Evolutionary conservation across 2,888 invertebrate genomes (phyloP).

Genomic region (Abrostola triplasia): DNA sequence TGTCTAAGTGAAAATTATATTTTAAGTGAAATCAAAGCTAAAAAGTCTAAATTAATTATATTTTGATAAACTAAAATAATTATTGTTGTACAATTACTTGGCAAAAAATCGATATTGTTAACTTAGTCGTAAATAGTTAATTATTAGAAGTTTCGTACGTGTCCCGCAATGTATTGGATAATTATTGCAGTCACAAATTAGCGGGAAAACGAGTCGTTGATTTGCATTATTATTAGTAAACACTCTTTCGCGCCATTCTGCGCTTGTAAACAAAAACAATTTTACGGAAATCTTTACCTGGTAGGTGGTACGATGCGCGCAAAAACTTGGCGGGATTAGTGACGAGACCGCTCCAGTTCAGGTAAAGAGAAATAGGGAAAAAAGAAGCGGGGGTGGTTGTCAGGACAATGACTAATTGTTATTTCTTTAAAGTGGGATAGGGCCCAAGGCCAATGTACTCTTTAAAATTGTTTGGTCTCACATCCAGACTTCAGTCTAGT

Average conservation of each 20-base stretch:
- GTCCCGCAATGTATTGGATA: conserved; percentile 21
- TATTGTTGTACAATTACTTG: too few relatives aligned
- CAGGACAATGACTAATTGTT: conserved; percentile 74
- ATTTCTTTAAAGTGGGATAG: conserved; percentile 74
- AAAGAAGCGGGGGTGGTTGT: conserved; percentile 61
- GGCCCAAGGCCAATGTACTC: conserved; percentile 81
- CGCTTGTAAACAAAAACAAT: conserved; percentile 81
- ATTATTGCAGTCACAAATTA: conserved; percentile 54
- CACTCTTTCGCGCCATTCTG: conserved; percentile 83
- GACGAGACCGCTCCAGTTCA: conserved; percentile 48
- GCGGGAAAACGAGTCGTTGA: conserved; percentile 74
- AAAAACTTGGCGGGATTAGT: conserved; percentile 66
- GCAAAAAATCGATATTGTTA: conserved; percentile 2
- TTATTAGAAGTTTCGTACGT: conserved; percentile 4
- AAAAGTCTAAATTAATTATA: too few relatives aligned
- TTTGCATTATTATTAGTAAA: conserved; percentile 80
- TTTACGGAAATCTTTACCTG: conserved; percentile 76
- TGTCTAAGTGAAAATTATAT: too few relatives aligned
- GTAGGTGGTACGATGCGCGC: conserved; percentile 49
- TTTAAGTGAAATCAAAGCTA: too few relatives aligned
- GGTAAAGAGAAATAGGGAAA: conserved; percentile 55
- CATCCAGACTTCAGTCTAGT: conserved; percentile 85
- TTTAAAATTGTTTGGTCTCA: conserved; percentile 81
- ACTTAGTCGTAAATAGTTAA: conserved; percentile 2
- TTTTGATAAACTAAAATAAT: too few relatives aligned